Base-by-base conservation (phyloP, 2,888 invertebrate genomes). In the Lithophane ornitopus region DNA sequence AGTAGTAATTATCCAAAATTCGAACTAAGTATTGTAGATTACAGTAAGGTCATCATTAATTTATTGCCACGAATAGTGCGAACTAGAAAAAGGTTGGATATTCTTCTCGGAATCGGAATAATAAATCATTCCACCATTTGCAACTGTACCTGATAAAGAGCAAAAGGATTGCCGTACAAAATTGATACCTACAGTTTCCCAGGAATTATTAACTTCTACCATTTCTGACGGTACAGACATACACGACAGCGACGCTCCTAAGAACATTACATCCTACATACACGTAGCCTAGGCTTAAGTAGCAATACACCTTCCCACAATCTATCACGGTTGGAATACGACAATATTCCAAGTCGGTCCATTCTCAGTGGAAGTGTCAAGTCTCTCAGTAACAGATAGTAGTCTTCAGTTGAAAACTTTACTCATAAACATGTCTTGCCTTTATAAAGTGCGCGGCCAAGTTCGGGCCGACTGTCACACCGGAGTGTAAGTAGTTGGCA, bases 371-470 rank as follows among this genome's bases (percentile, higher is more conserved):
- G 86, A 85, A 86, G 87, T 88, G 89, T 90, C 90, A 90, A 90
- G 88, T 89, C 89, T 77, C 80, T 76, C 70, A 80, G 88, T 88
- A 91, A 90, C 89, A 92, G 91, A 92, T 92, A 90, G 91, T 89
- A 89, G 89, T 89, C 89, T 87, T 89, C 89, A 89, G 88, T 89
- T 86, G 85, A 87, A 90, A 94, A 94, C 91, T 94, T 94, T 90
- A 74, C 91, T 93, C 93, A 93, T 94, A 94, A 94, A 94, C 92
- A 93, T 92, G 91, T 91, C 92, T 84, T 87, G 86, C 88, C 90
- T 89, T 92, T 92, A 92, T 92, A 91, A 91, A 93, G 92, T 92
- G 88, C 88, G 88, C 85, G 78, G 77, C 84, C 76, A 88, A 89
- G 88, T 89, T 86, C 58, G 58, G 85, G 82, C 84, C 61, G 70